Evolutionary conservation across 2,113 vertebrate species (phyloP), one percentile per base, ranked within the genome.

Genomic region (Coregonus clupeaformis): DNA sequence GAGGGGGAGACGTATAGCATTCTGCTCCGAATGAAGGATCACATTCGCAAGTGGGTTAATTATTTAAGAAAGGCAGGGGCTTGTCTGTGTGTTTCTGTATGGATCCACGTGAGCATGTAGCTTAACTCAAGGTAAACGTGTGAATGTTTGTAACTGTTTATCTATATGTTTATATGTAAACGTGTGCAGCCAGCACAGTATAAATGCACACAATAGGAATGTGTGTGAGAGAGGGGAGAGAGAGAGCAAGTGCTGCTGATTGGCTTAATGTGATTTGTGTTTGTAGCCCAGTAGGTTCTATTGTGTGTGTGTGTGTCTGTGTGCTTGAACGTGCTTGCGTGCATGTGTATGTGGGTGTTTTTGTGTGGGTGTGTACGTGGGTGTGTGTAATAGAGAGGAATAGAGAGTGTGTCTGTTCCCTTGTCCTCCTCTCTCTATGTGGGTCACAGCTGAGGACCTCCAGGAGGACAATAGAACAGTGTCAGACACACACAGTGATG

Each of bases 131-230:
- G 29, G 64, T 27, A 30, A 66, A 32, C 16, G 4, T 32, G 64
- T 7, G 57, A 60, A 24, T 24, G 57, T 60, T 60, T 60, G 5
- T 60, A 93, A 95, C 95, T 96, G 96, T 24, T 22, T 22, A 60
- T 13, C n/a, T 3, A 9, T 11, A 1, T 60, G 57, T 24, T n/a
- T 22, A 3, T 7, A 16, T 60, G 20, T 22, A 60, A 60, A 60
- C 16, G 57, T 60, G n/a, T 22, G 57, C n/a, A 11, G 57, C n/a
- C n/a, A n/a, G 18, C n/a, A 1, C n/a, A 60, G 3, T 16, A 24
- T 16, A 24, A 7, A 95, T 93, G 5, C n/a, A 60, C 20, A 24
- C 24, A 60, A 22, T 60, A 24, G 18, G 57, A n/a, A 60, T 9
- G n/a, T 22, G 57, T 22, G 20, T 16, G 18, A 24, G n/a, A n/a